Conservation (phyloP, 2,797 vertebrate species). For the Manis javanica region DNA sequence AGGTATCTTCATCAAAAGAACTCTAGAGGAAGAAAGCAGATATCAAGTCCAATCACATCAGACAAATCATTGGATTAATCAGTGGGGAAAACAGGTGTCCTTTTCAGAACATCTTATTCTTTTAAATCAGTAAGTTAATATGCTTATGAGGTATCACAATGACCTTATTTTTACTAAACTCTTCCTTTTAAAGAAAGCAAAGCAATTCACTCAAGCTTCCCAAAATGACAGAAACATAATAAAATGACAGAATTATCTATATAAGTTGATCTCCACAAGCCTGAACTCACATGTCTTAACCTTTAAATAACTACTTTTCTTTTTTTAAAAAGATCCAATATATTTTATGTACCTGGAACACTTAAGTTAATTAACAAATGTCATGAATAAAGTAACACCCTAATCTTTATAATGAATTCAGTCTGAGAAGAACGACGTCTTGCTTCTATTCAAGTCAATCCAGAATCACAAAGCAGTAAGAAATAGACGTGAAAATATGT, state of each 20-base stretch:
- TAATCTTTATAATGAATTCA: constrained; percentile 45
- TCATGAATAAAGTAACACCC: constrained; percentile 51
- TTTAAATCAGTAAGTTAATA: not conserved
- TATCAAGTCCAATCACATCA: not conserved
- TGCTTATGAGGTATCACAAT: not conserved
- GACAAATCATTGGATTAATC: not conserved
- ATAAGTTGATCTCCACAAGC: not conserved
- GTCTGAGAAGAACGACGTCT: not conserved
- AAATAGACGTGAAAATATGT: not conserved
- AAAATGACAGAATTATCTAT: not conserved
- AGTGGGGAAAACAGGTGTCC: not conserved
- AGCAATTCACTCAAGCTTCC: not conserved
- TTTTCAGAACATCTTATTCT: not conserved
- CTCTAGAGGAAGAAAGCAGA: not conserved
- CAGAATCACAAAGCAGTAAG: constrained; percentile 11
- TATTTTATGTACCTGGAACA: not conserved
- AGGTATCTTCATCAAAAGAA: not conserved
- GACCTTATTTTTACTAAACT: not conserved
- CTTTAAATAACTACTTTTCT: not conserved
- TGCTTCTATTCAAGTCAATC: not conserved
- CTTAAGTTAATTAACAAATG: constrained; percentile 24
- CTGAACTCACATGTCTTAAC: constrained; percentile 1
- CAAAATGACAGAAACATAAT: not conserved
- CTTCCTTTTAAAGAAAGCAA: constrained; percentile 24
- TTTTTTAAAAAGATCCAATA: not conserved